These are phyloP conservation scores for Leuctra nigra DNA, from an alignment of 2,888 invertebrate genomes.

Conservation along the genomic window DNA sequence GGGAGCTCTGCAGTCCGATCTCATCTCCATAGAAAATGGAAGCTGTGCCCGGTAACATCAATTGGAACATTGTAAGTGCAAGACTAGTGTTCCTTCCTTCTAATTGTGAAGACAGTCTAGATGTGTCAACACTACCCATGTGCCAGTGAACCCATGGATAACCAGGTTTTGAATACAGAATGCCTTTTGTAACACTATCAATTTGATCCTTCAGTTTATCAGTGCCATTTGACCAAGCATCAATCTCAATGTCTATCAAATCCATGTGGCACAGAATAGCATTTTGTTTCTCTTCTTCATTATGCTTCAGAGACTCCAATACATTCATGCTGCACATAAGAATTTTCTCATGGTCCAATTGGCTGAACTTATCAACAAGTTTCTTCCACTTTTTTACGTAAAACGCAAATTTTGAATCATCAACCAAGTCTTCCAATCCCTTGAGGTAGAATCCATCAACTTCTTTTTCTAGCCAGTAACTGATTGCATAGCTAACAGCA, in stretches of 20 bases:
- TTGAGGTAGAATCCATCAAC: constrained; percentile 89
- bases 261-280: constrained; percentile 57
- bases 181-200: constrained; percentile 47
- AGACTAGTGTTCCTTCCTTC: constrained; percentile 53
- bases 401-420: constrained; percentile 51
- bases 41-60: constrained; percentile 80
- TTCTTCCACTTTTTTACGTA: constrained; percentile 62
- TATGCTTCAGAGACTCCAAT: constrained; percentile 43
- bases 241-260: constrained; percentile 62
- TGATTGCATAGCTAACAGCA: constrained; percentile 51
- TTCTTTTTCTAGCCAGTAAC: constrained; percentile 64
- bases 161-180: constrained; percentile 53
- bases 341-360: constrained; percentile 43
- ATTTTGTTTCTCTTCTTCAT: constrained; percentile 45
- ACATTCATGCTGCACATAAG: constrained; percentile 59
- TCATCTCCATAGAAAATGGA: constrained; percentile 91
- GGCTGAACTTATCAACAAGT: constrained; percentile 37
- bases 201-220: constrained; percentile 52
- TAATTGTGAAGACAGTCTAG: constrained; percentile 51
- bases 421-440: constrained; percentile 60
- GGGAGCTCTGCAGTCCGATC: constrained; percentile 59
- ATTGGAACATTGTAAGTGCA: constrained; percentile 62
- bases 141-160: constrained; percentile 79
- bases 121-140: constrained; percentile 56
- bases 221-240: constrained; percentile 46